Evolutionary conservation across 2,113 vertebrate genomes (phyloP).

Genomic region (Nyctereutes procyonoides): DNA sequence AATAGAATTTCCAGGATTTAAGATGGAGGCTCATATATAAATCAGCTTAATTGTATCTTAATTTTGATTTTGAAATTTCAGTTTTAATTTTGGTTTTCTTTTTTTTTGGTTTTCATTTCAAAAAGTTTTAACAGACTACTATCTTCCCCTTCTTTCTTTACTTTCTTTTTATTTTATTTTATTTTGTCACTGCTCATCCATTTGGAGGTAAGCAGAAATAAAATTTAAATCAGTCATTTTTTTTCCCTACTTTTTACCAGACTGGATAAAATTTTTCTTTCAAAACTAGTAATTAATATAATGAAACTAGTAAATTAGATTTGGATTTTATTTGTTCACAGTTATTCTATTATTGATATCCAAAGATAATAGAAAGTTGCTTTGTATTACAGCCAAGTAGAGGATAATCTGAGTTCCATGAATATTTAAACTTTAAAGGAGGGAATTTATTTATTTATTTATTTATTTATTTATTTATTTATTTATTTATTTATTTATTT

Average conservation of each 20-base stretch:
- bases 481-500: not conserved
- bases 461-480: not conserved
- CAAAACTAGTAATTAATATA: conserved; percentile 26
- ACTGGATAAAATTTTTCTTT: conserved; percentile 22
- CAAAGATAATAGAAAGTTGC: conserved; percentile 23
- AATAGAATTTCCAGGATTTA: conserved; percentile 40
- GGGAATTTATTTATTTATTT: not conserved
- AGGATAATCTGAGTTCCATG: not conserved
- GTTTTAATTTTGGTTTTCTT: conserved; percentile 34
- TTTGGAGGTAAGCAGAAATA: conserved; percentile 45
- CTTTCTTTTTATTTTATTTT: not conserved
- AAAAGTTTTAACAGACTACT: not conserved
- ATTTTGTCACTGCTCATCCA: not conserved
- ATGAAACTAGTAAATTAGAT: conserved; percentile 29
- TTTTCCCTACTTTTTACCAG: not conserved
- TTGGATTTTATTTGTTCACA: conserved; percentile 28
- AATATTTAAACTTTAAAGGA: conserved; percentile 34
- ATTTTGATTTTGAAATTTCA: conserved; percentile 63
- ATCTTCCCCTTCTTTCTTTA: not conserved
- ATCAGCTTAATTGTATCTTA: not conserved
- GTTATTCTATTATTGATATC: conserved; percentile 12
- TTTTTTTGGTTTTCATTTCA: conserved; percentile 48
- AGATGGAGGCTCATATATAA: not conserved
- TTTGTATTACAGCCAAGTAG: conserved; percentile 13
- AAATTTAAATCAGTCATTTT: conserved; percentile 36